Evolutionary conservation across 2,888 invertebrate genomes (phyloP).

Genomic region (Pantelozetes paolii): DNA sequence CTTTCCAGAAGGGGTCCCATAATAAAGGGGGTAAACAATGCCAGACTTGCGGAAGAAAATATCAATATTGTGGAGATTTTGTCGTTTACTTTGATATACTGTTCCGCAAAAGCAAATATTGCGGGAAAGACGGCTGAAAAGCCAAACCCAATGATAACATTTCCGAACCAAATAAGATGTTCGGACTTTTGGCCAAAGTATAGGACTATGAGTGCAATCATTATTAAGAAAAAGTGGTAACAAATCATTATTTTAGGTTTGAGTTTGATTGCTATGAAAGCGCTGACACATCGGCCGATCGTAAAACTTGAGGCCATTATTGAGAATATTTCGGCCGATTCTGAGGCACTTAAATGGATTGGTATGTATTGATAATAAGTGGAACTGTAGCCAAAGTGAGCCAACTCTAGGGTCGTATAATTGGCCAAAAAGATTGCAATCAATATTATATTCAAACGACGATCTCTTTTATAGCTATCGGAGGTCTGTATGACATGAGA

Average conservation of each 20-base stretch:
- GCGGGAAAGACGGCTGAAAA: conserved; percentile 9
- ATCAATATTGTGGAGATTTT: background rate
- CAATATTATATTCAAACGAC: background rate
- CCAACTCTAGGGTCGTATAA: conserved; percentile 25
- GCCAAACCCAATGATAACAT: conserved; percentile 15
- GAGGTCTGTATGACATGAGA: background rate
- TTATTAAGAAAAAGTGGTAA: conserved; percentile 30
- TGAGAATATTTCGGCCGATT: conserved; percentile 22
- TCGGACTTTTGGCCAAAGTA: background rate
- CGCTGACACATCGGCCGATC: conserved; percentile 18
- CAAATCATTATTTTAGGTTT: conserved; percentile 33
- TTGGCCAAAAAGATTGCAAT: conserved; percentile 1
- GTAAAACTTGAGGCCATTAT: conserved; percentile 6
- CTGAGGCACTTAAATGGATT: background rate
- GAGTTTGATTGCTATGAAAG: conserved; percentile 34
- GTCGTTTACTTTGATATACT: background rate
- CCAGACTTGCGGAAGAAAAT: background rate
- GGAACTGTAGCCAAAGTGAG: conserved; percentile 31
- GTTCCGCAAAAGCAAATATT: background rate
- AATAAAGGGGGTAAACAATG: background rate
- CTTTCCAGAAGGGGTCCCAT: conserved; percentile 14
- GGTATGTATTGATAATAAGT: conserved; percentile 37
- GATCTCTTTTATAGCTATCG: background rate
- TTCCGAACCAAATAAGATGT: conserved; percentile 17
- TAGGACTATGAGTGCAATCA: background rate